Evolutionary conservation across 2,888 invertebrate genomes (phyloP).

Genomic region (Lordiphosa andalusiaca): DNA sequence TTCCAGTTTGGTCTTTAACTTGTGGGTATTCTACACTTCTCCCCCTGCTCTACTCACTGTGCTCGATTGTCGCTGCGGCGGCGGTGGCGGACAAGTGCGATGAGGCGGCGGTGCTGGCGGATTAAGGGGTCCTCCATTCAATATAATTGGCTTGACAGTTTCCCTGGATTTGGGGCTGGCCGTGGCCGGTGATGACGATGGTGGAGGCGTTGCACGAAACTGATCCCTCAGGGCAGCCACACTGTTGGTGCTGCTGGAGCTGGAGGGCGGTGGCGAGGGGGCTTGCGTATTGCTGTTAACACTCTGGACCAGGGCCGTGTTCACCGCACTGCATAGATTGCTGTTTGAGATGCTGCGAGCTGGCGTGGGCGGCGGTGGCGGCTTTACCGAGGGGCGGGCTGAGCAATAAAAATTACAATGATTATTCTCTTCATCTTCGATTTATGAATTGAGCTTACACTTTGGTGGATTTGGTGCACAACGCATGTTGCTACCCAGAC

Average conservation of each 20-base stretch:
- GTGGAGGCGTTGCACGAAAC: constrained; percentile 66
- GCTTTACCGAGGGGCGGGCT: constrained; percentile 80
- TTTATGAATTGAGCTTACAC: constrained; percentile 55
- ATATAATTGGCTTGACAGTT: constrained; percentile 69
- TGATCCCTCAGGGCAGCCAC: constrained; percentile 79
- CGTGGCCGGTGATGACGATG: constrained; percentile 27
- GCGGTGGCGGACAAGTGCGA: constrained; percentile 79
- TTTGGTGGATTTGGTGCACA: constrained; percentile 79
- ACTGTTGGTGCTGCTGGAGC: constrained; percentile 73
- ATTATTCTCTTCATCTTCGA: neutral
- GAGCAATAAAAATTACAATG: neutral
- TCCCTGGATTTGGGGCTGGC: constrained; percentile 67
- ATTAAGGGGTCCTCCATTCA: constrained; percentile 74
- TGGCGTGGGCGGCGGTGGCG: constrained; percentile 80
- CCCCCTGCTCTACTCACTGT: constrained; percentile 70
- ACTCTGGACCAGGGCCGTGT: constrained; percentile 67
- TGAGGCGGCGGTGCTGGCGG: constrained; percentile 80
- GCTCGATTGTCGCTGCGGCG: constrained; percentile 78
- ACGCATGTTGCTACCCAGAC: constrained; percentile 65
- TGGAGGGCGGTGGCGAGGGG: constrained; percentile 63
- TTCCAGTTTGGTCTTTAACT: constrained; percentile 42
- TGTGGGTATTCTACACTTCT: neutral
- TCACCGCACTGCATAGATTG: constrained; percentile 77
- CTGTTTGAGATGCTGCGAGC: constrained; percentile 80
- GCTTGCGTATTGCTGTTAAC: constrained; percentile 50